Conservation (phyloP, 2,888 invertebrate species). For the Ophion costatus region DNA sequence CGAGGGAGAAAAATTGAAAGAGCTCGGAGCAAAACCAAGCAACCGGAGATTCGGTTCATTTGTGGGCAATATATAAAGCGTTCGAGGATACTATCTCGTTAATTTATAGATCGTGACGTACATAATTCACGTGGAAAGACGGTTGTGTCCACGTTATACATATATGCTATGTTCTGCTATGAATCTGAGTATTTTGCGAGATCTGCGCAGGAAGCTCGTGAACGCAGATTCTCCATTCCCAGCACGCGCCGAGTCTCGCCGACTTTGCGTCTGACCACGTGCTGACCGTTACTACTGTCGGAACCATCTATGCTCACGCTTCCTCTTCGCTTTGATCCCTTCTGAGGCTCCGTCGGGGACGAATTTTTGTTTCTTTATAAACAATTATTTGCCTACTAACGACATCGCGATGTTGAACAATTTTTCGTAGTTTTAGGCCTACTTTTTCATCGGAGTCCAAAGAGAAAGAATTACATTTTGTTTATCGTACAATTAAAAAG, state of each 20-base stretch:
- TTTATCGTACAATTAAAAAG: too few relatives aligned
- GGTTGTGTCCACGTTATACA: not conserved
- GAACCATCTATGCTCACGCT: constrained; percentile 1
- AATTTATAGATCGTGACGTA: constrained; percentile 5
- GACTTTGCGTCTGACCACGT: constrained; percentile 61
- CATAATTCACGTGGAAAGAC: constrained; percentile 7
- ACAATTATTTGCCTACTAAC: not conserved
- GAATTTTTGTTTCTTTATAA: constrained; percentile 10
- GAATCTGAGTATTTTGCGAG: constrained; percentile 8
- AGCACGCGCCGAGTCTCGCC: constrained; percentile 46
- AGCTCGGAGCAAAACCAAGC: too few relatives aligned
- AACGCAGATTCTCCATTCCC: constrained; percentile 55
- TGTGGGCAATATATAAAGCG: constrained; percentile 4
- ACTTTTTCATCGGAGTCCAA: too few relatives aligned
- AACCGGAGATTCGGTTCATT: not conserved
- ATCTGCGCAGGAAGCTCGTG: constrained; percentile 33
- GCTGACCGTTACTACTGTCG: constrained; percentile 56
- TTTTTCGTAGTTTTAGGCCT: not conserved
- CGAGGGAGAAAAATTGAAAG: too few relatives aligned
- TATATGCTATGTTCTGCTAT: not conserved
- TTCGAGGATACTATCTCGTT: constrained; percentile 1
- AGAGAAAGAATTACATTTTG: too few relatives aligned
- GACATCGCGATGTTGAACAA: not conserved
- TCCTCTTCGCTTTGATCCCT: not conserved
- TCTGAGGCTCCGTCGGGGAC: not conserved